Percentiles rank a stretch among this genome's conserved stretches.
Conservation (phyloP, 2,888 invertebrate genomes). For the Ephialtes manifestator region DNA sequence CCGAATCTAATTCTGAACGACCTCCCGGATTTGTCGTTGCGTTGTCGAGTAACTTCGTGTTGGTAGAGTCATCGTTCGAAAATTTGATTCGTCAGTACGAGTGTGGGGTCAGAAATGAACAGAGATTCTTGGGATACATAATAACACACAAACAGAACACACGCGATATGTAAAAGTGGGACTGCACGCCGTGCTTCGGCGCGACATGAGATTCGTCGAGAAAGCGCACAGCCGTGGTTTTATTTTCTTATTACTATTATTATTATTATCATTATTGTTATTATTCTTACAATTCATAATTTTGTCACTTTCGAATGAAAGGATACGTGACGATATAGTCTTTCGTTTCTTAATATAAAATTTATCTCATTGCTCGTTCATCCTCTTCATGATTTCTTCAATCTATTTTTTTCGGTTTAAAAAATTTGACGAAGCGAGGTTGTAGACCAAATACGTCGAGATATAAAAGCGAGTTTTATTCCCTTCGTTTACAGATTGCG, state of each 20-base stretch:
- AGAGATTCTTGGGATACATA: conserved; percentile 17
- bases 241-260: conserved; percentile 38
- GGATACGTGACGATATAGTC: conserved; percentile 25
- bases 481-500: conserved; percentile 20
- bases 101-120: conserved; percentile 25
- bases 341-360: conserved; percentile 21
- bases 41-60: not conserved
- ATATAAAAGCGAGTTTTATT: conserved; percentile 25
- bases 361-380: conserved; percentile 2
- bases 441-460: not conserved
- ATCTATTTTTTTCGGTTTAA: conserved; percentile 17
- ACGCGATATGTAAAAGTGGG: conserved; percentile 64
- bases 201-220: conserved; percentile 70
- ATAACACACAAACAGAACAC: conserved; percentile 33
- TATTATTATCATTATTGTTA: conserved; percentile 19
- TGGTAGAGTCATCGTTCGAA: conserved; percentile 42
- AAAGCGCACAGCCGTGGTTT: conserved; percentile 70
- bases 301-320: conserved; percentile 27
- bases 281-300: conserved; percentile 31
- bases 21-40: conserved; percentile 23
- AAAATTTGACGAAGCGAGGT: conserved; percentile 9
- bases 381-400: not conserved
- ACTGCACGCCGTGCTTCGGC: conserved; percentile 62
- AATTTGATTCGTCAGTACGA: conserved; percentile 48
- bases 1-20: conserved; percentile 48